phyloP scores from a whole-genome alignment of 2,888 invertebrate species.

The Hirtodrosophila alboralis region DNA sequence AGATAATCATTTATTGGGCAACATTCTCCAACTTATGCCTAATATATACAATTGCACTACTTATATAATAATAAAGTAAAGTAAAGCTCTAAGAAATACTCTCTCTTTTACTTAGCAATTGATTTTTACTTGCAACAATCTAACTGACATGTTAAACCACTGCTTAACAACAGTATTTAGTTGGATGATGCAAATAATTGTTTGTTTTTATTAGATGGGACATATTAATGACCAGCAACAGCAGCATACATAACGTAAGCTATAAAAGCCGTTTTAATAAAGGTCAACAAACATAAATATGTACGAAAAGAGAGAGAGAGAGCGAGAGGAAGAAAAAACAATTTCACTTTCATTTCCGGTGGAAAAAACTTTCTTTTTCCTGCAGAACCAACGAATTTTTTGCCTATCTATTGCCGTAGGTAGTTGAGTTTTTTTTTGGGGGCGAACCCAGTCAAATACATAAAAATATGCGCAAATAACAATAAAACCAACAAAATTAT shows the following conservation, averaged over 20 bases:
- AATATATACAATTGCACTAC: too few species aligned
- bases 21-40: too few species aligned
- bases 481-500: conserved; percentile 76
- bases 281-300: conserved; percentile 55
- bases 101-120: too few species aligned
- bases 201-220: conserved; percentile 37
- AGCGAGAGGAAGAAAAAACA: too few species aligned
- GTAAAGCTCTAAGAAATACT: too few species aligned
- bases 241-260: conserved; percentile 16
- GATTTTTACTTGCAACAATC: too few species aligned
- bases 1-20: too few species aligned
- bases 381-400: conserved; percentile 17
- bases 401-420: conserved; percentile 1
- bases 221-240: conserved; percentile 37
- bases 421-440: conserved; percentile 7
- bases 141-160: neutral
- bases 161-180: neutral
- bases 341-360: conserved; percentile 58
- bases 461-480: conserved; percentile 78
- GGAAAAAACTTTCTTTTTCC: conserved; percentile 37
- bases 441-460: conserved; percentile 53
- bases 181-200: conserved; percentile 33
- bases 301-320: too few species aligned
- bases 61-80: too few species aligned
- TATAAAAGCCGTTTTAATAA: conserved; percentile 55